phyloP scores from a whole-genome alignment of 1,140 invertebrate species.

The Pseudomyrmex gracilis region DNA sequence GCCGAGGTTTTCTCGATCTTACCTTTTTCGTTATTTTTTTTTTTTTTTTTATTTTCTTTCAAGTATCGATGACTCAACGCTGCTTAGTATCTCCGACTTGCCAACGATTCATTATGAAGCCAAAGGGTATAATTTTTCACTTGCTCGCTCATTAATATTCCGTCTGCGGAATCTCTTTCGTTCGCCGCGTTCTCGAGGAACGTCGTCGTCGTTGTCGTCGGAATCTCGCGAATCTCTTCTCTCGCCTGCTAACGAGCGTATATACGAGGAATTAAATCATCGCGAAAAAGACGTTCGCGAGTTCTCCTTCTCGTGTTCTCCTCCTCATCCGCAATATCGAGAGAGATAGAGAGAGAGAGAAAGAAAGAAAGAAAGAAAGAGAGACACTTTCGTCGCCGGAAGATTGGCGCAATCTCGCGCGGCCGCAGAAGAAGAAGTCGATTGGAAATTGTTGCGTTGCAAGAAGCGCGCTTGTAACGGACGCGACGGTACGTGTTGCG shows the following conservation, averaged over 20 bases:
- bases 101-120: conserved; percentile 48
- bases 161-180: conserved; percentile 24
- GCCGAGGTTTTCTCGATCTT: background rate
- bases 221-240: conserved; percentile 31
- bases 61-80: conserved; percentile 23
- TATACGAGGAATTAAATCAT: background rate
- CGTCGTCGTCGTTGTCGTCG: background rate
- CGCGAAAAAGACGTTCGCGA: background rate
- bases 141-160: conserved; percentile 56
- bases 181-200: conserved; percentile 12
- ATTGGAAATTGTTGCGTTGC: conserved; percentile 50
- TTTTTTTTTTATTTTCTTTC: background rate
- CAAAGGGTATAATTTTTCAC: conserved; percentile 50
- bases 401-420: conserved; percentile 25
- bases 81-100: conserved; percentile 45
- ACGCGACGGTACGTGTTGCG: conserved; percentile 28
- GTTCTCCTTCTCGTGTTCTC: background rate
- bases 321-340: too few species aligned
- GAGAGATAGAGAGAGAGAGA: too few species aligned
- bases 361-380: too few species aligned
- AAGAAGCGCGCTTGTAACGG: conserved; percentile 32
- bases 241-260: conserved; percentile 11
- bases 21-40: background rate
- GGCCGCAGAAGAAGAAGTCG: conserved; percentile 10
- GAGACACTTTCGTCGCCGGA: conserved; percentile 13